Percentiles rank a stretch among this genome's conserved stretches.
These are phyloP conservation scores for Andrena haemorrhoa DNA, from an alignment of 2,888 invertebrate genomes.

Conservation along the genomic window DNA sequence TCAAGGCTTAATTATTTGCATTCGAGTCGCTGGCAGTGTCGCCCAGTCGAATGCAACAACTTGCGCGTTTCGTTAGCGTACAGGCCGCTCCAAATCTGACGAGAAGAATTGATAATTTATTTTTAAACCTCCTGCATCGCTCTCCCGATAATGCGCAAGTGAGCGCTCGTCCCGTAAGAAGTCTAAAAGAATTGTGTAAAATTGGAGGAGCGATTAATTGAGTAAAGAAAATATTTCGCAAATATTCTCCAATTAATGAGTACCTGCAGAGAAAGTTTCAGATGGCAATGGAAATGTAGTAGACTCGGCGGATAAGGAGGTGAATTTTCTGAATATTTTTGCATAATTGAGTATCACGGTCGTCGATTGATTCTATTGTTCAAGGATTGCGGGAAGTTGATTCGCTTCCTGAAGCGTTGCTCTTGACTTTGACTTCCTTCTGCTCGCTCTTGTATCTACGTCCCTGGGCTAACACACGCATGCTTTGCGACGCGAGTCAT, in stretches of 20 bases:
- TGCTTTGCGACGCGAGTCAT: conserved; percentile 20
- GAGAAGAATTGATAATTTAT: neutral
- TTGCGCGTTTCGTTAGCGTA: neutral
- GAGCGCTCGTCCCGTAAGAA: no score
- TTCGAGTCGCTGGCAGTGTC: neutral
- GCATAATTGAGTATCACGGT: neutral
- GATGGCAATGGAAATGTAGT: no score
- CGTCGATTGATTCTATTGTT: neutral
- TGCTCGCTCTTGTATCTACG: neutral
- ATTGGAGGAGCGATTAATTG: no score
- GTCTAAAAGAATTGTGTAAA: no score
- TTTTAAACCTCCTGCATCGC: neutral
- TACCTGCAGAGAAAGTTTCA: no score
- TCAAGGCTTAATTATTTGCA: conserved; percentile 26
- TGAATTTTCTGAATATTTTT: no score
- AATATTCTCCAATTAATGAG: no score
- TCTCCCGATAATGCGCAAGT: neutral
- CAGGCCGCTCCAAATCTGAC: neutral
- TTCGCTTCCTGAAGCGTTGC: neutral
- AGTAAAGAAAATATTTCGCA: no score
- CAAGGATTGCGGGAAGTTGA: neutral
- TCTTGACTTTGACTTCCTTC: conserved; percentile 11
- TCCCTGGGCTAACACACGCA: conserved; percentile 1
- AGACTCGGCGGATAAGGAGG: no score
- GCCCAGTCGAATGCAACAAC: conserved; percentile 11